phyloP scores from a whole-genome alignment of 1,140 invertebrate genomes.

The Rhopalosiphum maidis region DNA sequence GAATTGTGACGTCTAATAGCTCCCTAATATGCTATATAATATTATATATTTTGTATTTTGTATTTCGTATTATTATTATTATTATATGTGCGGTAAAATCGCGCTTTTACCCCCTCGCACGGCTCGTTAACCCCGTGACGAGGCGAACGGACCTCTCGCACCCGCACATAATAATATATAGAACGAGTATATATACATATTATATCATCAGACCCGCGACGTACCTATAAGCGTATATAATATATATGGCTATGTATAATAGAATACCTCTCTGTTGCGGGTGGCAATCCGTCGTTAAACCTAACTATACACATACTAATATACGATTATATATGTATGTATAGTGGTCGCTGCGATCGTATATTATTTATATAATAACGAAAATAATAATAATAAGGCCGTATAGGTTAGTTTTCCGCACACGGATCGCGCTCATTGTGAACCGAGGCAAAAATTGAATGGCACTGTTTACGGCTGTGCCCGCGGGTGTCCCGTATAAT shows the following conservation, averaged over 20 bases:
- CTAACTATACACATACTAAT: not conserved
- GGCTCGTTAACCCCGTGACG: conserved; percentile 49
- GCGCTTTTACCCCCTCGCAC: conserved; percentile 12
- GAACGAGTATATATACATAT: not conserved
- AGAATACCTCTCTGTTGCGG: not conserved
- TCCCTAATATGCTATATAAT: not conserved
- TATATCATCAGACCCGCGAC: not conserved
- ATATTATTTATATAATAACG: not conserved
- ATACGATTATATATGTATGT: not conserved
- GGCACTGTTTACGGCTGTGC: conserved; percentile 46
- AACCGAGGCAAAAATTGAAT: not conserved
- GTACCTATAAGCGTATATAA: not conserved
- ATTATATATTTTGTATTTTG: not conserved
- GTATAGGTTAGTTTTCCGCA: conserved; percentile 32
- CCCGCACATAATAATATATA: conserved; percentile 22
- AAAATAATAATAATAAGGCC: not conserved
- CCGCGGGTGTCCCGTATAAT: conserved; percentile 30
- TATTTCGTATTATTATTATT: not conserved
- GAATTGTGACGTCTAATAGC: not conserved
- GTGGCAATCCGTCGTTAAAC: not conserved
- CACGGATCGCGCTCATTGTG: not conserved
- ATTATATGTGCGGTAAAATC: conserved; percentile 9
- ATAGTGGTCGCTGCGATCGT: not conserved
- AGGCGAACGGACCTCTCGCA: not conserved
- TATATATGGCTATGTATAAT: not conserved